Evolutionary conservation across 2,797 vertebrate genomes (phyloP), one percentile per base, ranked within the genome.

Genomic region (Argentina silus): DNA sequence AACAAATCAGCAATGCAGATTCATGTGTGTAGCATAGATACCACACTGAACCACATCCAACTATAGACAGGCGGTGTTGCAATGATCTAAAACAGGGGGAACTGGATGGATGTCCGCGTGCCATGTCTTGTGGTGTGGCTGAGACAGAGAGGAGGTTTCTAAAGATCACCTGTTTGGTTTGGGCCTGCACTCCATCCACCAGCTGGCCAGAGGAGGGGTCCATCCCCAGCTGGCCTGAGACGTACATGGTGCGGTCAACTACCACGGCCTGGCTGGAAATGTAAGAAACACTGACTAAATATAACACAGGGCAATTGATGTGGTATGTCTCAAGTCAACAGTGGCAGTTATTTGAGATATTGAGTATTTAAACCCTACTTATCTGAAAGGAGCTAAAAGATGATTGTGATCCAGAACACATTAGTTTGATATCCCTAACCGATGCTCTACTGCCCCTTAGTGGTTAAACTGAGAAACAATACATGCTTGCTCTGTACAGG

Each of bases 211-310:
- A 95, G 56, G 83, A 80, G 53, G 95, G 93, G 66, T 98, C 94
- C 92, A 95, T 84, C 64, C 98, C 98, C 45, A 99, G 76, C 86
- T 99, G 98, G 69, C 97, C 97, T 1, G 98, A 96, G 61, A 99
- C 79, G 81, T 97, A 99, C 92, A 98, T 71, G 0, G 96, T 99
- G 76, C 93, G 94, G 85, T 98, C 97, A 7, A 96, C 95, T 87
- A 97, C 80, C 78, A 99, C 96, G 0, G 96, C 97, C 84, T 99
- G 98, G 89, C 98, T 99, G 88, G 81, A 90, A 27, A 15, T 73
- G 69, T 79, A 19, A 77, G 11, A 83, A 43, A 69, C 8, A 78
- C 21, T 53, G 0, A 15, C 10, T 12, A 1, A 27, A 36, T 14
- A 51, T 42, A 51, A 19, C n/a, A 45, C 47, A 70, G 0, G 0